Percentiles rank a stretch among this genome's conserved stretches.
phyloP scores from a whole-genome alignment of 2,888 invertebrate genomes.

The Druceiella hillmani region DNA sequence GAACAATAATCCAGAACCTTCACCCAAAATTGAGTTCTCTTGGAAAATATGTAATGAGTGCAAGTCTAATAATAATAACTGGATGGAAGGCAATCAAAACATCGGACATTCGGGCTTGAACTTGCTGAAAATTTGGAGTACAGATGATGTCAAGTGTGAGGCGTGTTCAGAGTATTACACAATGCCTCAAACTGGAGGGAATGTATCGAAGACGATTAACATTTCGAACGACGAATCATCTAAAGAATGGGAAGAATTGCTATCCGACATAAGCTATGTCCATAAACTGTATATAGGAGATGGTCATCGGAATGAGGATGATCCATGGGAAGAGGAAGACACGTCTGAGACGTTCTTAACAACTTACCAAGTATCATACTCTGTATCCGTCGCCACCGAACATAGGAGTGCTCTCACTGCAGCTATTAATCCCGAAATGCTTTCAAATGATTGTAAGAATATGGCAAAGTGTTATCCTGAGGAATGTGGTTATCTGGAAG shows the following conservation, averaged over 20 bases:
- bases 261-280: conserved; percentile 54
- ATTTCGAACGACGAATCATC: conserved; percentile 46
- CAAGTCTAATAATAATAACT: too few relatives aligned
- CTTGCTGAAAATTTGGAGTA: conserved; percentile 31
- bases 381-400: conserved; percentile 21
- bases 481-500: neutral
- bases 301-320: conserved; percentile 27
- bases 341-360: conserved; percentile 24
- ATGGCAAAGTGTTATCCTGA: conserved; percentile 4
- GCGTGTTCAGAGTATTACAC: conserved; percentile 27
- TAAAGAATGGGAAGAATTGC: conserved; percentile 58
- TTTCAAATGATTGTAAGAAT: conserved; percentile 1
- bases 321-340: conserved; percentile 22
- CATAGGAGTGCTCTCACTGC: conserved; percentile 20
- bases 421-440: conserved; percentile 28
- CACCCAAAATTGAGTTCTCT: too few relatives aligned
- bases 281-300: conserved; percentile 45
- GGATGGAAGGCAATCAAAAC: too few relatives aligned
- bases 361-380: too few relatives aligned
- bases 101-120: conserved; percentile 31
- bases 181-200: too few relatives aligned
- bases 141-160: conserved; percentile 34
- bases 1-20: too few relatives aligned
- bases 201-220: too few relatives aligned
- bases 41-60: too few relatives aligned